These are phyloP conservation scores for Isoperla grammatica DNA, from an alignment of 2,888 invertebrate genomes.

Conservation along the genomic window DNA sequence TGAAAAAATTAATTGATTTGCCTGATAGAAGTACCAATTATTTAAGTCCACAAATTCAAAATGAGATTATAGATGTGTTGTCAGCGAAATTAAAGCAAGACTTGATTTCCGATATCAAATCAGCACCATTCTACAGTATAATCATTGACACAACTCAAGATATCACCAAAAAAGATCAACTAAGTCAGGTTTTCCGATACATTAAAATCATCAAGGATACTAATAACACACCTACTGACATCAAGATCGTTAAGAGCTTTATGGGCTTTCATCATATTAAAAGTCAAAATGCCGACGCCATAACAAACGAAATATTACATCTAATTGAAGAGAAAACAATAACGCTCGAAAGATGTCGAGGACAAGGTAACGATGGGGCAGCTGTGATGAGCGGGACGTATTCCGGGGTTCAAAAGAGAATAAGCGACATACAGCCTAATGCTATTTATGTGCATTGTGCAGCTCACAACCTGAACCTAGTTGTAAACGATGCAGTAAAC, in stretches of 20 bases:
- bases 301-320: background rate
- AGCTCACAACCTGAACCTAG: constrained; percentile 23
- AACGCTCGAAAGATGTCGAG: constrained; percentile 6
- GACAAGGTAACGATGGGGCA: constrained; percentile 37
- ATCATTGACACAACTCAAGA: constrained; percentile 20
- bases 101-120: background rate
- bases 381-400: constrained; percentile 36
- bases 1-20: background rate
- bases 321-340: background rate
- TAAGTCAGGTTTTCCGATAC: constrained; percentile 14
- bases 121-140: constrained; percentile 7
- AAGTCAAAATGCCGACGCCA: constrained; percentile 11
- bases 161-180: constrained; percentile 20
- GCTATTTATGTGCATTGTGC: constrained; percentile 22
- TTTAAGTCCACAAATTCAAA: constrained; percentile 19
- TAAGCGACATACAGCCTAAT: constrained; percentile 33
- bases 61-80: constrained; percentile 13
- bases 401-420: constrained; percentile 34
- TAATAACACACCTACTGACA: constrained; percentile 14
- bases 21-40: constrained; percentile 1
- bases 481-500: constrained; percentile 18
- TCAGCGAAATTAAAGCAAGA: background rate
- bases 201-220: background rate
- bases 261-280: constrained; percentile 23
- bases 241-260: constrained; percentile 27